These are phyloP conservation scores for Lasioglossum marginatum DNA, from an alignment of 2,888 invertebrate genomes.

Conservation along the genomic window DNA sequence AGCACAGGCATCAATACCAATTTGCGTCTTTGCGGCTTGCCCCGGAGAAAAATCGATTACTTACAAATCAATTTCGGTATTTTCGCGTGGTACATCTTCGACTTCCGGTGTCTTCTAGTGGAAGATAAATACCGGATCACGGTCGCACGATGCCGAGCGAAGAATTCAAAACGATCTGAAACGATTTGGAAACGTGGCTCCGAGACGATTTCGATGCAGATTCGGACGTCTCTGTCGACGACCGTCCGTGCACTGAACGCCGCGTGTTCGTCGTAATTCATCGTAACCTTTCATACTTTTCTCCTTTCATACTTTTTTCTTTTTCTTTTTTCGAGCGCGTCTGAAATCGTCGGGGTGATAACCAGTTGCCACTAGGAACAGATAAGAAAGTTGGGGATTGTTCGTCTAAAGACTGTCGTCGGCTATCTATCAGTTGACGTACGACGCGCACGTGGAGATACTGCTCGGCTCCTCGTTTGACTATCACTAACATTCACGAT, in stretches of 20 bases:
- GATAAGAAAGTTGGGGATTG: constrained; percentile 53
- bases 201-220: not conserved
- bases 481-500: not conserved
- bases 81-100: constrained; percentile 23
- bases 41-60: constrained; percentile 4
- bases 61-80: constrained; percentile 41
- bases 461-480: not conserved
- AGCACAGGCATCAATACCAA: not conserved
- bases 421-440: constrained; percentile 70
- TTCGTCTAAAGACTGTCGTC: constrained; percentile 39
- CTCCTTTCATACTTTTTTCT: not conserved
- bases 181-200: not conserved
- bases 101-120: not conserved
- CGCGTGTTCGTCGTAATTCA: constrained; percentile 24
- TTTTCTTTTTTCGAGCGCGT: constrained; percentile 58
- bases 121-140: not conserved
- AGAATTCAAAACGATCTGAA: not conserved
- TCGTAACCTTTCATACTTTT: no score
- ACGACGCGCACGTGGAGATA: not conserved
- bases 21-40: not conserved
- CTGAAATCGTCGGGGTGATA: constrained; percentile 65
- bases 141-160: not conserved
- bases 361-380: constrained; percentile 25
- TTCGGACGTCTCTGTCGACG: constrained; percentile 41
- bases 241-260: constrained; percentile 64